Evolutionary conservation across 2,113 vertebrate genomes (phyloP).

Genomic region (Syngnathoides biaculeatus): DNA sequence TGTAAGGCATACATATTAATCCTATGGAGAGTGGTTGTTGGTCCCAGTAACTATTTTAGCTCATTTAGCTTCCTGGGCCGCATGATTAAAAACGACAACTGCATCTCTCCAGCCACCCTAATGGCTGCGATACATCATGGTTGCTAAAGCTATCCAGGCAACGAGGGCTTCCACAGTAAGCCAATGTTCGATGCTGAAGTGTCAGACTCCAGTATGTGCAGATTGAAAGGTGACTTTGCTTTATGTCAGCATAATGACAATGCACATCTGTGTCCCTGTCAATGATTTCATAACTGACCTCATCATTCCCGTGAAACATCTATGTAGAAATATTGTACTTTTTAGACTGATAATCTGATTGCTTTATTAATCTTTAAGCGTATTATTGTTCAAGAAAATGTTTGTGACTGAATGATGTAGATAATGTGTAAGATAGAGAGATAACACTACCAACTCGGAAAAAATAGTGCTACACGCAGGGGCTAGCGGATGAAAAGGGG

Average conservation of each 20-base stretch:
- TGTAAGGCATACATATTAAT: constrained; percentile 23
- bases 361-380: not conserved
- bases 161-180: constrained; percentile 28
- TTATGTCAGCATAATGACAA: constrained; percentile 45
- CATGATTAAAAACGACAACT: constrained; percentile 63
- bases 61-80: constrained; percentile 44
- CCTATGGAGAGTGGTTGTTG: constrained; percentile 42
- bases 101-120: constrained; percentile 37
- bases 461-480: constrained; percentile 14
- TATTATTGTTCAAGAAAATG: not conserved
- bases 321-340: constrained; percentile 41
- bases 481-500: constrained; percentile 35
- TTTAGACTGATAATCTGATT: not conserved
- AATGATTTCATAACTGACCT: constrained; percentile 58
- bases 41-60: constrained; percentile 61
- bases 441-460: not conserved
- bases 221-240: constrained; percentile 58
- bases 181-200: constrained; percentile 26
- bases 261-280: constrained; percentile 58
- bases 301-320: constrained; percentile 43
- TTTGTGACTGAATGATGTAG: no score
- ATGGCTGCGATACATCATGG: constrained; percentile 24
- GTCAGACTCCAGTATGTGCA: constrained; percentile 51
- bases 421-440: not conserved
- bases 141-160: constrained; percentile 35